Conservation (phyloP, 2,113 vertebrate genomes). For the Xiphorhynchus elegans region DNA sequence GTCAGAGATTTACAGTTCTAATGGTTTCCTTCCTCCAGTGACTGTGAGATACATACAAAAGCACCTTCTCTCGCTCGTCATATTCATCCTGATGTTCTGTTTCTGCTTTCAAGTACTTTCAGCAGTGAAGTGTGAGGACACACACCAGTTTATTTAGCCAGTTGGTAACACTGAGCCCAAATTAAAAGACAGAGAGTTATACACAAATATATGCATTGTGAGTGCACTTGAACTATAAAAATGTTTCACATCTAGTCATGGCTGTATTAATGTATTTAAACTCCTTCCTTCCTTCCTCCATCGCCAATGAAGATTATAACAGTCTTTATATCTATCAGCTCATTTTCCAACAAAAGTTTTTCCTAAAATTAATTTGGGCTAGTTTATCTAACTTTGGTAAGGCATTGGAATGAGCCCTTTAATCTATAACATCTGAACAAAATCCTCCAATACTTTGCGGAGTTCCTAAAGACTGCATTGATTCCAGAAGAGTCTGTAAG, state of each 20-base stretch:
- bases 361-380: not conserved
- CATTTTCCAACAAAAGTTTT: not conserved
- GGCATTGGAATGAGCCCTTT: not conserved
- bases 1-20: not conserved
- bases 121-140: not conserved
- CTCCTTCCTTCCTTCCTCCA: not conserved
- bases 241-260: not conserved
- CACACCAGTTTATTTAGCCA: not conserved
- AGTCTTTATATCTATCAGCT: not conserved
- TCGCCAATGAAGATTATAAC: not conserved
- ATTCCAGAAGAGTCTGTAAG: not conserved
- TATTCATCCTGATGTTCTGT: not conserved
- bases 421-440: not conserved
- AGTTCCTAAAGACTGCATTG: not conserved
- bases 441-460: not conserved
- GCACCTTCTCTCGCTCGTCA: not conserved
- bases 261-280: not conserved
- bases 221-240: not conserved
- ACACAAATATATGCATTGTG: not conserved
- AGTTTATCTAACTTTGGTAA: not conserved
- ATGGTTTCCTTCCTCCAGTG: not conserved
- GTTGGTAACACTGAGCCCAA: not conserved
- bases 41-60: not conserved
- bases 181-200: not conserved
- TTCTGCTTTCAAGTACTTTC: slow-evolving; percentile 6